Conservation (phyloP, 2,113 vertebrate genomes). For the Ammodytes dubius region DNA sequence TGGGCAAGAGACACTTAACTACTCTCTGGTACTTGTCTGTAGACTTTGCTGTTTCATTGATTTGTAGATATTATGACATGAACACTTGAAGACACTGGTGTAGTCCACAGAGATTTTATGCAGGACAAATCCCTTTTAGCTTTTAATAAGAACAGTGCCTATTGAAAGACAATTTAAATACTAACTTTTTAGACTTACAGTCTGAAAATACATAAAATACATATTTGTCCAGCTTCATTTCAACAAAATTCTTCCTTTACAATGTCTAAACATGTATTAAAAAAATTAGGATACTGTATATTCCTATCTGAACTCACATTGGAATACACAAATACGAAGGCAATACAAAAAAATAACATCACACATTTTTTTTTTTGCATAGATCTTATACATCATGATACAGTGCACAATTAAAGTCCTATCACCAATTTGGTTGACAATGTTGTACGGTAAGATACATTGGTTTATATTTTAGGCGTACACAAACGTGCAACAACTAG, state of each 20-base stretch:
- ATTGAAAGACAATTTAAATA: too few relatives aligned
- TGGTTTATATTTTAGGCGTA: neutral
- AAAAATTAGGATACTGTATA: too few relatives aligned
- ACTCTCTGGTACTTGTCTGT: slow-evolving; percentile 23
- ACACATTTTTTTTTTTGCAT: neutral
- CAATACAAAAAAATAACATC: too few relatives aligned
- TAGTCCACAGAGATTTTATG: neutral
- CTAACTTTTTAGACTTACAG: too few relatives aligned
- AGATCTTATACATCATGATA: neutral
- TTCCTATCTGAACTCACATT: too few relatives aligned
- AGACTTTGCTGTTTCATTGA: slow-evolving; percentile 13
- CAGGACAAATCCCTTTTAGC: neutral
- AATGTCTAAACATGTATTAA: too few relatives aligned
- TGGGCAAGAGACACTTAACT: slow-evolving; percentile 26
- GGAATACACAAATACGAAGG: too few relatives aligned
- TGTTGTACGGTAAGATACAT: neutral
- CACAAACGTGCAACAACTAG: neutral
- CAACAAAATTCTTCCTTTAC: too few relatives aligned
- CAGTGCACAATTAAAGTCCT: neutral
- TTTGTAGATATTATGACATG: slow-evolving; percentile 24
- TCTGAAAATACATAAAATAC: too few relatives aligned
- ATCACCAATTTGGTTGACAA: neutral
- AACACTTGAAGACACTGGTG: slow-evolving; percentile 16
- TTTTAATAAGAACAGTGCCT: too few relatives aligned
- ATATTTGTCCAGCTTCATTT: too few relatives aligned